phyloP scores from a whole-genome alignment of 2,888 invertebrate species.

The Hartigia nigra region DNA sequence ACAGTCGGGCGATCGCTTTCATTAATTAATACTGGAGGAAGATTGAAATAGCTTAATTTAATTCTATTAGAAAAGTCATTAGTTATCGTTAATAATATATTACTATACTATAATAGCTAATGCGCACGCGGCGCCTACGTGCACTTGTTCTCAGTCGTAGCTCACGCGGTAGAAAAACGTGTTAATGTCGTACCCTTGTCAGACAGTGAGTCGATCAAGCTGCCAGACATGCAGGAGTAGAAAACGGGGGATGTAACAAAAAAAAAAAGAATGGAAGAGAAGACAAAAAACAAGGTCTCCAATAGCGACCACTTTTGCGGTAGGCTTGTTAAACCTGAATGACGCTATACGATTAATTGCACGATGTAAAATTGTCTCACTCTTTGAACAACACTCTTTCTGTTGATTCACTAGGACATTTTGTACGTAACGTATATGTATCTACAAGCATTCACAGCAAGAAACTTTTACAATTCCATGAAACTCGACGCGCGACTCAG shows the following conservation, averaged over 20 bases:
- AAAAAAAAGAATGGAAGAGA: background rate
- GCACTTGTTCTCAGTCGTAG: background rate
- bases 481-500: background rate
- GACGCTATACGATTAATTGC: background rate
- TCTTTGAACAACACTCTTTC: background rate
- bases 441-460: background rate
- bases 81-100: background rate
- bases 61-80: background rate
- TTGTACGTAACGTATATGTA: background rate
- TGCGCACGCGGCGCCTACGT: background rate
- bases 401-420: background rate
- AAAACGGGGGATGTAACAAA: background rate
- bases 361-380: background rate
- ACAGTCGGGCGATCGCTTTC: too few relatives aligned
- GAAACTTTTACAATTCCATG: background rate
- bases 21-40: too few relatives aligned
- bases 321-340: background rate
- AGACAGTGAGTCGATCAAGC: background rate
- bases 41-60: too few relatives aligned
- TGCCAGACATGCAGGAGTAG: background rate
- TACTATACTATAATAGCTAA: background rate
- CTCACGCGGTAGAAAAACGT: background rate
- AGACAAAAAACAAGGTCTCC: background rate
- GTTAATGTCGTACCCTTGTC: background rate
- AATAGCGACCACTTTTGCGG: background rate